Conservation (phyloP, 2,888 invertebrate species). For the Magallana nippona region DNA sequence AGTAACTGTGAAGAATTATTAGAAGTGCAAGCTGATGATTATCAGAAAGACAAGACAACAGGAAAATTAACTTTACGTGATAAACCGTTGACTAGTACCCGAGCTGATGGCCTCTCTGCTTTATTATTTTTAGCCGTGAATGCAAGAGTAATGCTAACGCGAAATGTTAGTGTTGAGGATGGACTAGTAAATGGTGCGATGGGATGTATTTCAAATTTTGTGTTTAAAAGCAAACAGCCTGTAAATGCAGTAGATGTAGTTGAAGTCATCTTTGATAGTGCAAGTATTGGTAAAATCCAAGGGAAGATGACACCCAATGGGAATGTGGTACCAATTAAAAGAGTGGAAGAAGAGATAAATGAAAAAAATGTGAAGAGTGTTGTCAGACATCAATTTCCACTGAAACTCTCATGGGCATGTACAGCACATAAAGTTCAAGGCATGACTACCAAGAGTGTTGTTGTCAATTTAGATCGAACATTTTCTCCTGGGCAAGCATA, state of each 20-base stretch:
- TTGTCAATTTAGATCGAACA: slow-evolving; percentile 45
- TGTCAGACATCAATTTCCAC: slow-evolving; percentile 42
- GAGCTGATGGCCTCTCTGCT: background rate
- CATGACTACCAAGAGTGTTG: slow-evolving; percentile 41
- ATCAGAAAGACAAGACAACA: slow-evolving; percentile 38
- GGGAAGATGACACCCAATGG: background rate
- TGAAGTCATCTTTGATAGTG: slow-evolving; percentile 44
- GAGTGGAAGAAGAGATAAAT: slow-evolving; percentile 32
- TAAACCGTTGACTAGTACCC: background rate
- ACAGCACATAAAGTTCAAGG: slow-evolving; percentile 53
- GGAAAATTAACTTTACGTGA: slow-evolving; percentile 41
- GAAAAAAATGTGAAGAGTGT: background rate
- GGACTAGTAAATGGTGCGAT: slow-evolving; percentile 52
- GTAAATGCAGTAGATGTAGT: slow-evolving; percentile 22
- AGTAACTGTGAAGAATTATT: slow-evolving; percentile 13
- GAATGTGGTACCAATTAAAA: slow-evolving; percentile 12
- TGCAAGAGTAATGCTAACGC: slow-evolving; percentile 47
- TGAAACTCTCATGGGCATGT: slow-evolving; percentile 49
- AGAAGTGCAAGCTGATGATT: slow-evolving; percentile 45
- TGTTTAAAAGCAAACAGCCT: background rate
- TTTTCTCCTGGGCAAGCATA: slow-evolving; percentile 50
- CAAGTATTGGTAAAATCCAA: slow-evolving; percentile 35
- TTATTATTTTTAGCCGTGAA: background rate
- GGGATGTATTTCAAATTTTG: slow-evolving; percentile 40
- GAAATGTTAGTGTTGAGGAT: slow-evolving; percentile 50